Base-by-base conservation (phyloP, 2,888 invertebrate species). In the Rhopalosiphum nymphaeae region DNA sequence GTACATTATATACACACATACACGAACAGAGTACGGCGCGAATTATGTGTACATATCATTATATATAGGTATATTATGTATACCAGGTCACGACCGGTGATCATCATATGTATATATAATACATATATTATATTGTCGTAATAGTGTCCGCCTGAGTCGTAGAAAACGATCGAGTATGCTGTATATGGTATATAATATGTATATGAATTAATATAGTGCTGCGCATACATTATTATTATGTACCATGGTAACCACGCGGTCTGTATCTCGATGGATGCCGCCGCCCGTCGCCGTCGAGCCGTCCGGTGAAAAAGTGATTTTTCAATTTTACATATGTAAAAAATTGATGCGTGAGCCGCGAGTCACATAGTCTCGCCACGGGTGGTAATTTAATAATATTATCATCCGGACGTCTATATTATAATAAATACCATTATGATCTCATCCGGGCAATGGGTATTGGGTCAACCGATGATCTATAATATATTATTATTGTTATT, bases 321-420 rank as follows among this genome's bases (percentile, higher is more conserved):
- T 91, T 91, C 91, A 91, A 91, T 91, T 85, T 85, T 44, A 85
- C 44, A 44, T 85, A 44, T 29, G 44, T 85, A 44, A 29, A 85
- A 85, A 85, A 21, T 36, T 21, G 21, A 85, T 85, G 44, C 44
- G 13, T 44, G 85, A 85, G 85, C 42, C 44, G 44, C 26, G 85
- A 42, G 78, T 44, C 44, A 7, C 44, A 36, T 56, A 67, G 88
- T 36, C 87, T 49, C n/a, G 0, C 53, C 36, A 78, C 78, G 5
- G 56, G 56, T 42, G 26, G 89, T 42, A 86, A 56, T 57, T 49
- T 36, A 78, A 78, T 78, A 78, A 78, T 36, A 26, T 57, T 11
- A 42, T 56, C 36, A 26, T 89, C 13, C 42, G 89, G 42, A 44
- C 42, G 42, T 49, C 49, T 87, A 25, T 87, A 53, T 44, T 84